Conservation (phyloP, 1,140 invertebrate species). For the Drosophila tani region DNA sequence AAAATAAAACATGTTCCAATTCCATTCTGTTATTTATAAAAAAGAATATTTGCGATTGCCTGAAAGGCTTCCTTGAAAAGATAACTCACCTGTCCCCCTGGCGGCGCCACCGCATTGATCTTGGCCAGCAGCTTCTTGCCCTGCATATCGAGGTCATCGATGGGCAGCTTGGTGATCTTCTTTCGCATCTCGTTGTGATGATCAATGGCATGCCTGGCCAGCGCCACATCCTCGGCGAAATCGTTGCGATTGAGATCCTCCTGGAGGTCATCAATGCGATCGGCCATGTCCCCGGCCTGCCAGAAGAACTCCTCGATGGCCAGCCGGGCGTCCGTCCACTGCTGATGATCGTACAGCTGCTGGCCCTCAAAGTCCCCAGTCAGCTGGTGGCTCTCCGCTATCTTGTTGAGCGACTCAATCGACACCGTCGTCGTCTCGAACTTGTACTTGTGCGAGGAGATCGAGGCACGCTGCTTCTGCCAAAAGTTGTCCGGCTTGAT, state of each 20-base stretch:
- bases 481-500: constrained; percentile 99
- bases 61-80: background rate
- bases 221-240: constrained; percentile 95
- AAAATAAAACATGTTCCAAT: too few species aligned
- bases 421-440: constrained; percentile 99
- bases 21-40: background rate
- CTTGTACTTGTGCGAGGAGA: constrained; percentile 99
- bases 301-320: constrained; percentile 97
- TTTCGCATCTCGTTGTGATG: constrained; percentile 97
- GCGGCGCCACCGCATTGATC: constrained; percentile 66
- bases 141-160: constrained; percentile 95
- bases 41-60: constrained; percentile 1
- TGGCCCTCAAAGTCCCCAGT: constrained; percentile 97
- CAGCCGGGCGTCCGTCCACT: constrained; percentile 97
- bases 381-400: constrained; percentile 95
- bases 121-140: constrained; percentile 85
- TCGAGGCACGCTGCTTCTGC: constrained; percentile 98
- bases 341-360: constrained; percentile 96
- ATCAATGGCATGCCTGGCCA: constrained; percentile 95
- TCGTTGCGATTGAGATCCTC: constrained; percentile 96
- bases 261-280: constrained; percentile 95
- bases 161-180: constrained; percentile 95
- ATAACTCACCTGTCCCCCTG: constrained; percentile 53
- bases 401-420: constrained; percentile 96
- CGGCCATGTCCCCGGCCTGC: constrained; percentile 96